These are phyloP conservation scores for Colistium nudipinnis DNA, from an alignment of 2,113 vertebrate species.

Conservation along the genomic window DNA sequence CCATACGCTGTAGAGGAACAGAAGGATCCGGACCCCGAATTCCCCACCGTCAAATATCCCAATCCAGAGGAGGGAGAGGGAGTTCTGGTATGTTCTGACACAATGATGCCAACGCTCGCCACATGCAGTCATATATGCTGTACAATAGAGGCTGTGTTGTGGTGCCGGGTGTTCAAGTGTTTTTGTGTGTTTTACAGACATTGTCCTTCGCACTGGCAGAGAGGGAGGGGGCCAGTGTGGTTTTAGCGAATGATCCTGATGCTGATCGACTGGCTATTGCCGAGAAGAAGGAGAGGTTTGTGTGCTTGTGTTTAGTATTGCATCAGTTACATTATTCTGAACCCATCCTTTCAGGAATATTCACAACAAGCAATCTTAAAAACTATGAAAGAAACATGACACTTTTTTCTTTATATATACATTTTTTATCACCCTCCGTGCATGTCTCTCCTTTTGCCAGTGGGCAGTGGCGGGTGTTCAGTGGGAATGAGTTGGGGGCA, in stretches of 20 bases:
- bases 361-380: too few species aligned
- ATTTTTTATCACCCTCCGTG: neutral
- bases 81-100: slow-evolving; percentile 87
- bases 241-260: slow-evolving; percentile 97
- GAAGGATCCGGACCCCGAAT: slow-evolving; percentile 95
- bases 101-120: neutral
- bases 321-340: neutral
- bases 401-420: neutral
- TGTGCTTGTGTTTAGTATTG: neutral
- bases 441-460: slow-evolving; percentile 69
- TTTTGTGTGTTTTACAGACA: slow-evolving; percentile 80
- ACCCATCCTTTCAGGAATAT: neutral
- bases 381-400: too few species aligned
- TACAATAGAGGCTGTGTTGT: neutral
- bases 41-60: slow-evolving; percentile 95
- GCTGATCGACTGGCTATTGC: slow-evolving; percentile 95
- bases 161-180: slow-evolving; percentile 2
- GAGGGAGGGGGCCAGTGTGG: slow-evolving; percentile 86
- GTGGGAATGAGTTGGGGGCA: slow-evolving; percentile 94
- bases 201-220: slow-evolving; percentile 94
- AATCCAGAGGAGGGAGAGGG: slow-evolving; percentile 98
- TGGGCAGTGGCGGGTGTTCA: slow-evolving; percentile 93
- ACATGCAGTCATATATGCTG: neutral
- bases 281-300: slow-evolving; percentile 89
- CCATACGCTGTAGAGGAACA: slow-evolving; percentile 93